phyloP scores from a whole-genome alignment of 2,113 vertebrate species.

The Cyanoliseus patagonus region DNA sequence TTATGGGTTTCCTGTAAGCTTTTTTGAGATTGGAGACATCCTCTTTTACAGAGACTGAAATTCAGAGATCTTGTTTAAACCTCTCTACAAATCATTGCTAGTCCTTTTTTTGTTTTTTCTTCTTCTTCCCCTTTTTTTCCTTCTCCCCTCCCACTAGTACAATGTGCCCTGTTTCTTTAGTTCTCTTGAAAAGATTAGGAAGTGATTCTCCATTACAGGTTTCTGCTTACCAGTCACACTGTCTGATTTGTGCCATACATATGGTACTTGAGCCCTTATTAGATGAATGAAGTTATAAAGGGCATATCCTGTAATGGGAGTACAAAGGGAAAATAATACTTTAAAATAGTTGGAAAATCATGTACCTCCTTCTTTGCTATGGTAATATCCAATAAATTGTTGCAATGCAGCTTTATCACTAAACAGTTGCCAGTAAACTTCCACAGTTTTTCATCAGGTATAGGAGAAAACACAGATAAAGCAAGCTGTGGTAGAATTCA shows the following conservation, averaged over 20 bases:
- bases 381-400: neutral
- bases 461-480: neutral
- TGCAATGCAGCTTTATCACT: neutral
- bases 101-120: neutral
- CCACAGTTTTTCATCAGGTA: neutral
- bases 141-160: neutral
- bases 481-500: neutral
- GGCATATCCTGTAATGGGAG: neutral
- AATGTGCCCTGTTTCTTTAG: neutral
- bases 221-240: neutral
- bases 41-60: neutral
- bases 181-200: neutral
- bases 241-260: neutral
- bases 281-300: neutral
- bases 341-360: neutral
- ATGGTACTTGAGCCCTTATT: neutral
- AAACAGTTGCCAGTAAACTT: neutral
- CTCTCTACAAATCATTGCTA: neutral
- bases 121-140: neutral
- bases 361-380: neutral
- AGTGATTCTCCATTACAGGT: neutral
- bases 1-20: neutral
- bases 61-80: neutral
- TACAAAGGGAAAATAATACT: conserved; percentile 37
- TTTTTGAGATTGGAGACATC: neutral